Evolutionary conservation across 2,113 vertebrate genomes (phyloP).

Genomic region (Actinemys pallida): DNA sequence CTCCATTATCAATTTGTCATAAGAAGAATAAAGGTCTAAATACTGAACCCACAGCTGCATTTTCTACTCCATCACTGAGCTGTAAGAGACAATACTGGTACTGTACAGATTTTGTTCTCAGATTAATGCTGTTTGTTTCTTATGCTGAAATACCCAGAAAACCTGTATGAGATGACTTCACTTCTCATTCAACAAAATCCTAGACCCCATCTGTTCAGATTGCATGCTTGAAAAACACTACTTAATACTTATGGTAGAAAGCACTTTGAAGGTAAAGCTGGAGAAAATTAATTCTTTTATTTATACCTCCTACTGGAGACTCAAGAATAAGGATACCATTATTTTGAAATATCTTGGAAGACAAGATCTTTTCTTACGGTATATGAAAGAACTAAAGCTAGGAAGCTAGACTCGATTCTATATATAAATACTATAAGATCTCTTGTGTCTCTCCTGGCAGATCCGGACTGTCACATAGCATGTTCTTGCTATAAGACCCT

Average conservation of each 20-base stretch:
- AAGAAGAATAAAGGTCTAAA: background rate
- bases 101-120: background rate
- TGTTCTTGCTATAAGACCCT: background rate
- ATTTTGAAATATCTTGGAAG: background rate
- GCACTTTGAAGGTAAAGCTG: conserved; percentile 1
- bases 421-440: background rate
- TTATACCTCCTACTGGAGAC: background rate
- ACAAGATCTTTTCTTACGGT: background rate
- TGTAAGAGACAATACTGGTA: background rate
- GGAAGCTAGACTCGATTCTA: background rate
- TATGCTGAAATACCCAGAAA: conserved; percentile 44
- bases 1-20: background rate
- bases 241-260: conserved; percentile 8
- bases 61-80: background rate
- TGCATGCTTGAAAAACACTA: conserved; percentile 34
- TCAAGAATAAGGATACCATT: background rate
- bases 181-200: conserved; percentile 49
- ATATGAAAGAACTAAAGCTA: background rate
- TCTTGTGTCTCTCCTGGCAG: background rate
- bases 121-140: conserved; percentile 23
- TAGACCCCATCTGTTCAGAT: conserved; percentile 52
- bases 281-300: background rate
- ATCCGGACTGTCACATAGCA: background rate
- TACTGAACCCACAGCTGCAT: background rate
- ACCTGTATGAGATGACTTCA: background rate